Percentiles rank a stretch among this genome's conserved stretches.
Conservation (phyloP, 53 echinoderm and acorn worm species). For the Paracentrotus lividus region DNA sequence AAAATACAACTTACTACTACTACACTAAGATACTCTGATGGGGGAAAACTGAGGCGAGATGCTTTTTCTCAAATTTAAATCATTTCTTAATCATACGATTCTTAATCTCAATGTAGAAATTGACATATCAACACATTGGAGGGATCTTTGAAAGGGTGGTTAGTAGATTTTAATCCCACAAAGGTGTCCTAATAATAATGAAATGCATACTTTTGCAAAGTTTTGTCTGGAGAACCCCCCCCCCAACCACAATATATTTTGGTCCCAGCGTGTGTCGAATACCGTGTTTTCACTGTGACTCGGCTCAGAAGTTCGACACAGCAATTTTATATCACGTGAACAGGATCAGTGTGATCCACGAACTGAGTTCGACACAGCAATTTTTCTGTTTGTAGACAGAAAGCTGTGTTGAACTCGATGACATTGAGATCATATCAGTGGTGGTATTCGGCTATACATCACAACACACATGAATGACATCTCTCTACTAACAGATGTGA, state of each 20-base stretch:
- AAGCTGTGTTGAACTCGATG: too few species aligned
- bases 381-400: too few species aligned
- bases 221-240: neutral
- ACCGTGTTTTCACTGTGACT: too few species aligned
- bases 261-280: neutral
- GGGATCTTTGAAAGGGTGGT: slow-evolving; percentile 22
- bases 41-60: neutral
- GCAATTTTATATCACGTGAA: too few species aligned
- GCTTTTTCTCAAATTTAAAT: neutral
- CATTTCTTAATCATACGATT: neutral
- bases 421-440: too few species aligned
- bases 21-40: neutral
- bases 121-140: neutral
- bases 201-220: neutral
- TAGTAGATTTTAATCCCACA: neutral
- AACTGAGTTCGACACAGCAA: too few species aligned
- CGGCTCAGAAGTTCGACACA: too few species aligned
- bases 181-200: neutral
- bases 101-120: neutral
- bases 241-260: neutral
- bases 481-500: too few species aligned
- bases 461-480: too few species aligned
- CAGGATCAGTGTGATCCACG: too few species aligned
- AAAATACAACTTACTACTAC: slow-evolving; percentile 3
- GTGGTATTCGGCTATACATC: too few species aligned